phyloP scores from a whole-genome alignment of 2,113 vertebrate genomes.

The Cephalophus harveyi region DNA sequence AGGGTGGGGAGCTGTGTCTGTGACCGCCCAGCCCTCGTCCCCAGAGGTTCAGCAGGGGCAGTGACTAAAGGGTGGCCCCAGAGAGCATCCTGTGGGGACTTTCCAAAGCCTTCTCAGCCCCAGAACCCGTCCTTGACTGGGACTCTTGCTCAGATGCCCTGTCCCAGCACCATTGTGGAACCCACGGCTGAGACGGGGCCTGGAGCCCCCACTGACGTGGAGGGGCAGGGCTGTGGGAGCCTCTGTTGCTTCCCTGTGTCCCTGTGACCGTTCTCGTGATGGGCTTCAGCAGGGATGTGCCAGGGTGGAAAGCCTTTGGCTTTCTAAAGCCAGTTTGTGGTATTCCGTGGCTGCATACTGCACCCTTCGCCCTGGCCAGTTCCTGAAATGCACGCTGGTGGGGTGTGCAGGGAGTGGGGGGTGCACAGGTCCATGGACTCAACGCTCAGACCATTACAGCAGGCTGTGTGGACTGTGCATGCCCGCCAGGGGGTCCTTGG shows the following conservation, averaged over 20 bases:
- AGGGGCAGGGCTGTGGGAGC: accelerated
- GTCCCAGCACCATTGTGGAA: not conserved
- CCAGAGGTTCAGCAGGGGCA: not conserved
- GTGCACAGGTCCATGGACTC: not conserved
- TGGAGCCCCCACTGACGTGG: not conserved
- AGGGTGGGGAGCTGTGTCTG: not conserved
- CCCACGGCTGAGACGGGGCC: not conserved
- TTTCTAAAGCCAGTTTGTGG: not conserved
- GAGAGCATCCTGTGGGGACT: not conserved
- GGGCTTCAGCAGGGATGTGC: not conserved
- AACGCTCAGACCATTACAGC: accelerated
- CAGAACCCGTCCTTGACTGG: not conserved
- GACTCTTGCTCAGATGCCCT: no score
- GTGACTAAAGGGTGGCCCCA: not conserved
- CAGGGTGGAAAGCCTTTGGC: not conserved
- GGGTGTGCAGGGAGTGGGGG: not conserved
- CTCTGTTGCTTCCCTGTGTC: not conserved
- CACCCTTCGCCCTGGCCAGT: not conserved
- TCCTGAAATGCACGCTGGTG: not conserved
- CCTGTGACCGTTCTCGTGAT: accelerated
- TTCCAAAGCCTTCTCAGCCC: not conserved
- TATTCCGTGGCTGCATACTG: not conserved
- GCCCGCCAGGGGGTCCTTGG: not conserved
- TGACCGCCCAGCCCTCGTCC: not conserved
- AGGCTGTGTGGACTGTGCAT: not conserved